Percentiles rank a stretch among this genome's conserved stretches.
Conservation (phyloP, 2,888 invertebrate species). For the Melinaea marsaeus region DNA sequence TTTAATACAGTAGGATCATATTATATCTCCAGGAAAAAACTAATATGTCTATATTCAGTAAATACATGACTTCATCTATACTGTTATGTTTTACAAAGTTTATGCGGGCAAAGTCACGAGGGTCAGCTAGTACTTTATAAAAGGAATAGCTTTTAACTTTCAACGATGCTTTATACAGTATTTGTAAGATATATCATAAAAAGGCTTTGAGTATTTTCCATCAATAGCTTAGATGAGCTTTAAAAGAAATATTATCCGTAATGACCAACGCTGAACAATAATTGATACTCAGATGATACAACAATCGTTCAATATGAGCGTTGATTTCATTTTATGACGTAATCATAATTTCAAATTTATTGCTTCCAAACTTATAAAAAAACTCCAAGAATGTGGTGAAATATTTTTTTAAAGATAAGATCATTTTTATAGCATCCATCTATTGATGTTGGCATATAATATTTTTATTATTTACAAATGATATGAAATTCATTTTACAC, state of each 20-base stretch:
- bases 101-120: too few relatives aligned
- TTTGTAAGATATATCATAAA: neutral
- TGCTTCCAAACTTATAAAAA: neutral
- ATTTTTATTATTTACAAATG: neutral
- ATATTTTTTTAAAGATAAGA: neutral
- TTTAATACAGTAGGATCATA: too few relatives aligned
- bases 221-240: neutral
- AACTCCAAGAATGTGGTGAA: neutral
- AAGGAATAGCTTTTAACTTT: too few relatives aligned
- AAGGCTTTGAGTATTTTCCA: neutral
- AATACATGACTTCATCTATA: too few relatives aligned
- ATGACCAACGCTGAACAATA: slow-evolving; percentile 2
- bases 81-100: too few relatives aligned
- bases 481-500: neutral
- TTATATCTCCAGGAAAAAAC: too few relatives aligned
- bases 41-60: too few relatives aligned
- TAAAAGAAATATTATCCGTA: neutral
- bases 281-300: neutral
- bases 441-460: neutral
- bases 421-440: neutral
- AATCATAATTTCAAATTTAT: neutral
- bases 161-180: neutral
- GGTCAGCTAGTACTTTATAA: too few relatives aligned
- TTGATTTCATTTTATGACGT: too few relatives aligned
- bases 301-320: neutral